These are phyloP conservation scores for Hylomyscus alleni DNA, from an alignment of 2,797 vertebrate genomes.

Conservation along the genomic window DNA sequence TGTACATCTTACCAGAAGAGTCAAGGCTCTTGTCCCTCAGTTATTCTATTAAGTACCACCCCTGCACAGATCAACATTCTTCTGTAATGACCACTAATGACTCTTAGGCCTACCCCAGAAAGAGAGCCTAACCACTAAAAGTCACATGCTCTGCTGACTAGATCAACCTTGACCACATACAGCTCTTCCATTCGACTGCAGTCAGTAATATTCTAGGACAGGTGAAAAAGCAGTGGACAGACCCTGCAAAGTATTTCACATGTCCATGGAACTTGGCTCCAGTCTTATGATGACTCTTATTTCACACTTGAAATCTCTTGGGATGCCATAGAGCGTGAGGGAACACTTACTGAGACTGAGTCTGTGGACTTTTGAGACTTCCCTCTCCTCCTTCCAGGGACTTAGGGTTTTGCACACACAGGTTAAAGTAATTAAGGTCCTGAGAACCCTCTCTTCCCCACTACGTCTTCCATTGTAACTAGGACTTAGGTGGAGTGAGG, in stretches of 20 bases:
- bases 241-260: neutral
- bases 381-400: neutral
- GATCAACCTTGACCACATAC: neutral
- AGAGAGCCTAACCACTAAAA: neutral
- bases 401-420: slow-evolving; percentile 1
- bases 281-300: slow-evolving; percentile 34
- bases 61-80: neutral
- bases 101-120: neutral
- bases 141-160: neutral
- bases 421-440: slow-evolving; percentile 2
- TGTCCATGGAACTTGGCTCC: slow-evolving; percentile 16
- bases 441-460: neutral
- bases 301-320: slow-evolving; percentile 42
- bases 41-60: neutral
- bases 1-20: neutral
- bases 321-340: neutral
- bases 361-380: slow-evolving; percentile 18
- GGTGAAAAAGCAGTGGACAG: slow-evolving; percentile 9
- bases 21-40: neutral
- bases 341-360: neutral
- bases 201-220: neutral
- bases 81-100: neutral
- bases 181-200: neutral
- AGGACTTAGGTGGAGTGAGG: neutral
- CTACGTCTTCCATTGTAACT: neutral